Conservation (phyloP, 1,140 invertebrate species). For the Chrysoperla carnea region DNA sequence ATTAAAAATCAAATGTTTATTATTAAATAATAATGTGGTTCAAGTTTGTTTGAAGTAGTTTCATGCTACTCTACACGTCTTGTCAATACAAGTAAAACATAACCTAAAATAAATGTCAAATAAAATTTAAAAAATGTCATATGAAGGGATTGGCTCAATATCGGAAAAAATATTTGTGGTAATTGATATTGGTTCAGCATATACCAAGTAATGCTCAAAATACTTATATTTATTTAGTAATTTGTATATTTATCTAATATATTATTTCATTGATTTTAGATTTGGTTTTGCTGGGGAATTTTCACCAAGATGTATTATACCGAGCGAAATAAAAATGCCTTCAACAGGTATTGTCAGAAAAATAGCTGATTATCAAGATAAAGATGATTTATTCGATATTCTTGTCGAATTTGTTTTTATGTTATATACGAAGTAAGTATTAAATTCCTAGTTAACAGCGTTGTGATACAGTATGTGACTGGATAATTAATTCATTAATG, state of each 20-base stretch:
- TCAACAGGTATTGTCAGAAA: conserved; percentile 39
- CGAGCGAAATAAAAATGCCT: conserved; percentile 52
- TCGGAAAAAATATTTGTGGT: conserved; percentile 79
- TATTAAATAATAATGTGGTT: too few species aligned
- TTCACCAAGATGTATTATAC: conserved; percentile 72
- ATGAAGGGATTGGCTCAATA: conserved; percentile 53
- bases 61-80: too few species aligned
- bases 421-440: conserved; percentile 69
- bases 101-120: too few species aligned
- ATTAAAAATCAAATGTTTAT: too few species aligned
- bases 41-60: too few species aligned
- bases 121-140: conserved; percentile 22
- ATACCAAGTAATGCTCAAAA: conserved; percentile 64
- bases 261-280: conserved; percentile 30
- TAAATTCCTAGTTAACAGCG: too few species aligned
- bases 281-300: conserved; percentile 83
- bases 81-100: too few species aligned
- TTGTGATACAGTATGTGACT: too few species aligned
- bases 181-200: conserved; percentile 78
- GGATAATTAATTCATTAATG: too few species aligned
- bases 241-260: conserved; percentile 3
- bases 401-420: conserved; percentile 77
- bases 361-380: conserved; percentile 50
- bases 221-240: conserved; percentile 7
- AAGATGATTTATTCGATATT: conserved; percentile 67